Conservation (phyloP, 2,888 invertebrate genomes). For the Pterostichus madidus region DNA sequence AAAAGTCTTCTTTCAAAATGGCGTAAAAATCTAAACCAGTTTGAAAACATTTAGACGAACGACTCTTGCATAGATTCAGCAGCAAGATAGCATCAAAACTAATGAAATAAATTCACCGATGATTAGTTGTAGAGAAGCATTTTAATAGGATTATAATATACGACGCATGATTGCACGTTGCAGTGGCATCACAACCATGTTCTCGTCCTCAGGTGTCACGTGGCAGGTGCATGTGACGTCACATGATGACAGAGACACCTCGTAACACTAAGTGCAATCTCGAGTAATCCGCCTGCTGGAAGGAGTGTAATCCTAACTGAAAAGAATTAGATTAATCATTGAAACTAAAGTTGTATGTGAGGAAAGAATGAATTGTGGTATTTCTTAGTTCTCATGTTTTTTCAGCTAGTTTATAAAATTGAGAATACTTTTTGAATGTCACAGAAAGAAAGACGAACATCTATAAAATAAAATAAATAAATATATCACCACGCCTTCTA, state of each 20-base stretch:
- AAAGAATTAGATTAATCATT: no score
- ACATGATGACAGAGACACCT: background rate
- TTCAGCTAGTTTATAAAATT: no score
- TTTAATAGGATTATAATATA: conserved; percentile 53
- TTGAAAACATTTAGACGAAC: conserved; percentile 21
- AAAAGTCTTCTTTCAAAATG: background rate
- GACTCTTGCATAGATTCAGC: background rate
- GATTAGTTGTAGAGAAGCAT: conserved; percentile 26
- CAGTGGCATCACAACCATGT: conserved; percentile 4
- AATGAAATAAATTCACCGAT: conserved; percentile 47
- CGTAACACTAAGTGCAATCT: no score
- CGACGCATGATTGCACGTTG: conserved; percentile 42
- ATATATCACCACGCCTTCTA: no score
- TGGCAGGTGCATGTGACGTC: conserved; percentile 37
- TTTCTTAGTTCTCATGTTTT: no score
- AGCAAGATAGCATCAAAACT: conserved; percentile 24
- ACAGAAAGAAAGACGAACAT: no score
- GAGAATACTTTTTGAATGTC: no score
- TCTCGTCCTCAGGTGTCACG: background rate
- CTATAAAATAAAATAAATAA: no score
- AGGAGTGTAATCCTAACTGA: no score
- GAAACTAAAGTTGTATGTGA: no score
- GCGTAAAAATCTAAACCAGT: conserved; percentile 28
- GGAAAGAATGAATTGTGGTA: no score
- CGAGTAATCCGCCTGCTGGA: no score